These are phyloP conservation scores for Eudemis profundana DNA, from an alignment of 2,888 invertebrate genomes.

Conservation along the genomic window DNA sequence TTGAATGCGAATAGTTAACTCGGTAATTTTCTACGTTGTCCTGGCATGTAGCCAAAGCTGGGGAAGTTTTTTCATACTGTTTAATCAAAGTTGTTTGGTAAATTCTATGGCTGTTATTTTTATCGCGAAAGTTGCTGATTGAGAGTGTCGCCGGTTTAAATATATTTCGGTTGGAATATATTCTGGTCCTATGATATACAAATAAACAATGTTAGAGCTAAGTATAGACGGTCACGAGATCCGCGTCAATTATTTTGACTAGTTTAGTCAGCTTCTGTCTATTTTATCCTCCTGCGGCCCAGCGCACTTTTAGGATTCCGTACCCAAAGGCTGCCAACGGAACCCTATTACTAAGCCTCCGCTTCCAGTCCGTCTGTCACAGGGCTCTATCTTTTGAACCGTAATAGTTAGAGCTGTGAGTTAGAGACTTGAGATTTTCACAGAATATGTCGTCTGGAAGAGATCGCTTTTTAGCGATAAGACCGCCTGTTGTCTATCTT, in stretches of 20 bases:
- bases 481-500: too few relatives aligned
- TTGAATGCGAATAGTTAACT: neutral
- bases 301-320: too few relatives aligned
- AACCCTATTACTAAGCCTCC: too few relatives aligned
- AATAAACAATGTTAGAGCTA: constrained; percentile 20
- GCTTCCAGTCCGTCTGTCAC: too few relatives aligned
- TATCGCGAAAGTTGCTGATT: constrained; percentile 26
- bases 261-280: too few relatives aligned
- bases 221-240: neutral
- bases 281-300: too few relatives aligned
- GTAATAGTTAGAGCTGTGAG: too few relatives aligned
- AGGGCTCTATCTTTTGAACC: too few relatives aligned
- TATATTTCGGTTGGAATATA: constrained; percentile 1
- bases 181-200: neutral
- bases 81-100: constrained; percentile 28
- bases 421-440: too few relatives aligned
- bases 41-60: constrained; percentile 22
- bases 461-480: too few relatives aligned
- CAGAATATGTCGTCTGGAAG: too few relatives aligned
- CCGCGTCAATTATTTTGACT: neutral
- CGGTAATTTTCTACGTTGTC: constrained; percentile 5
- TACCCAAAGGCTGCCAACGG: too few relatives aligned
- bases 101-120: constrained; percentile 26
- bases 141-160: constrained; percentile 8
- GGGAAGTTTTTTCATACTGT: constrained; percentile 10